These are phyloP conservation scores for Lithophane semibrunnea DNA, from an alignment of 2,888 invertebrate species.

Conservation along the genomic window DNA sequence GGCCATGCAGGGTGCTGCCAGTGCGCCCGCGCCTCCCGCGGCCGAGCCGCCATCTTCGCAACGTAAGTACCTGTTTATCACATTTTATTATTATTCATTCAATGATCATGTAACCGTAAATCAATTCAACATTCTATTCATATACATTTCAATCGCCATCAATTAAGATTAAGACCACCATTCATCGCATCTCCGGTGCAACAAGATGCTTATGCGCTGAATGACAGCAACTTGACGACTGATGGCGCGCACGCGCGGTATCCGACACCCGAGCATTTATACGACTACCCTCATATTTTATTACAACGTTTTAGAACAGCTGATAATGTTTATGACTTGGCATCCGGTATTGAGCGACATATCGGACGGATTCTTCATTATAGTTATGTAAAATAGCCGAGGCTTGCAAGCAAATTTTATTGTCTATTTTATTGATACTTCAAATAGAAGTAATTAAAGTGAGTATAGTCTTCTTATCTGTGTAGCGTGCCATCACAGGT, in stretches of 20 bases:
- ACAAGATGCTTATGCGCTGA: constrained; percentile 66
- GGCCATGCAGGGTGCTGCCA: constrained; percentile 89
- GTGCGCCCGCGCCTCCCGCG: constrained; percentile 86
- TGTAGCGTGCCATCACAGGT: constrained; percentile 64
- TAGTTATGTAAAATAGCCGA: constrained; percentile 69
- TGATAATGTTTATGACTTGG: constrained; percentile 76
- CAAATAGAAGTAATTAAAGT: constrained; percentile 67
- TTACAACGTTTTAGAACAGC: constrained; percentile 74
- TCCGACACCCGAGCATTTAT: constrained; percentile 75
- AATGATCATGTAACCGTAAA: background rate
- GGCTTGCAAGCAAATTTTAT: constrained; percentile 65
- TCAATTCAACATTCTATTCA: constrained; percentile 3
- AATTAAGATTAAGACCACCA: constrained; percentile 54
- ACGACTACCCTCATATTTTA: constrained; percentile 79
- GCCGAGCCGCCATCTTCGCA: constrained; percentile 84
- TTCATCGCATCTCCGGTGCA: constrained; percentile 59
- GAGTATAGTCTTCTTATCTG: constrained; percentile 62
- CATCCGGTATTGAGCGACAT: constrained; percentile 74
- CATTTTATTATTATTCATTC: background rate
- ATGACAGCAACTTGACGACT: constrained; percentile 71
- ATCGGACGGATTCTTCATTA: constrained; percentile 69
- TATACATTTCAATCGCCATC: constrained; percentile 16
- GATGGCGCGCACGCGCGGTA: constrained; percentile 80
- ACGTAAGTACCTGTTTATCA: constrained; percentile 78
- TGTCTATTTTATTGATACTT: constrained; percentile 67